phyloP scores from a whole-genome alignment of 1,140 invertebrate genomes.

The Solenopsis invicta region DNA sequence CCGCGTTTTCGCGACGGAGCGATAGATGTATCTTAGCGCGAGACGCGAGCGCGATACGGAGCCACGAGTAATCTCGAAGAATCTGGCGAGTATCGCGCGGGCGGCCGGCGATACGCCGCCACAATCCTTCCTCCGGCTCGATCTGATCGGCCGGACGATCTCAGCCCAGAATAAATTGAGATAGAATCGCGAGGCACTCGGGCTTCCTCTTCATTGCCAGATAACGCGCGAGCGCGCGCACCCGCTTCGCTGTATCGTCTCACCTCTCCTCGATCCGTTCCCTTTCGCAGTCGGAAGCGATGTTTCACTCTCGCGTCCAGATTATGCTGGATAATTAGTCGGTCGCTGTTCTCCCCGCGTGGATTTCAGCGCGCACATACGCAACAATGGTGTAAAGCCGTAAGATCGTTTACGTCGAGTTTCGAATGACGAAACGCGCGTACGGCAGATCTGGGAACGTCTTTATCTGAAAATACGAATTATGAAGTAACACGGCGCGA shows the following conservation, averaged over 20 bases:
- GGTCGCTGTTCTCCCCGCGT: slow-evolving; percentile 1
- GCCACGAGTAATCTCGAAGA: slow-evolving; percentile 3
- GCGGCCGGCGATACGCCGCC: neutral
- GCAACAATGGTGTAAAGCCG: slow-evolving; percentile 37
- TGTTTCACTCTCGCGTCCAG: slow-evolving; percentile 69
- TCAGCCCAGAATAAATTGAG: slow-evolving; percentile 71
- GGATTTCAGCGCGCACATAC: slow-evolving; percentile 37
- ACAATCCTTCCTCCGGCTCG: slow-evolving; percentile 28
- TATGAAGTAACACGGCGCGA: neutral
- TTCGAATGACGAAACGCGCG: slow-evolving; percentile 20
- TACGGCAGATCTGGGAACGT: neutral
- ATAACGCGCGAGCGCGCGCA: neutral
- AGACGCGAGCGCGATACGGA: neutral
- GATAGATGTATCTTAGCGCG: slow-evolving; percentile 40
- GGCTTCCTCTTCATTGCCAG: slow-evolving; percentile 55
- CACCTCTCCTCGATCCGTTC: slow-evolving; percentile 61
- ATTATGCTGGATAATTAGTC: slow-evolving; percentile 67
- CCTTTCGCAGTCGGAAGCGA: slow-evolving; percentile 73
- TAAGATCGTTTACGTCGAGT: slow-evolving; percentile 8
- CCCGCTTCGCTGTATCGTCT: slow-evolving; percentile 44
- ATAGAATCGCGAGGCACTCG: slow-evolving; percentile 60
- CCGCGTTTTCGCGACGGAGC: neutral
- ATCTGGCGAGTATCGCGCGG: slow-evolving; percentile 7
- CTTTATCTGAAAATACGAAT: slow-evolving; percentile 7
- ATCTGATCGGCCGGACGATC: slow-evolving; percentile 65